Percentiles rank a stretch among this genome's conserved stretches.
Conservation (phyloP, 2,888 invertebrate species). For the Eupithecia exiguata region DNA sequence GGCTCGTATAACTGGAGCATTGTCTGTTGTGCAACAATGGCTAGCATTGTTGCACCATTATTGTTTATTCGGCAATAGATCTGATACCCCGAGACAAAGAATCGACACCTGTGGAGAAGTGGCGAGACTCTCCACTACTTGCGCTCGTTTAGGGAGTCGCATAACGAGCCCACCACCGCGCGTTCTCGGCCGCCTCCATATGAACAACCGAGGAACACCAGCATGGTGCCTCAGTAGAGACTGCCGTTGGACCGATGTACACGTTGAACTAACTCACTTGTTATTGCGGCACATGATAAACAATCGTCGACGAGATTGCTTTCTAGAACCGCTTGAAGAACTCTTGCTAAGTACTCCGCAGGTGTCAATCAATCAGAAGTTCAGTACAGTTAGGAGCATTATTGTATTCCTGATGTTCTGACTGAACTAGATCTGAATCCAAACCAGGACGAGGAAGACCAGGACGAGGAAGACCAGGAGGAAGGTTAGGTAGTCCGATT, state of each 20-base stretch:
- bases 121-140: not conserved
- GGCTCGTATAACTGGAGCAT: constrained; percentile 42
- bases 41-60: constrained; percentile 27
- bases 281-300: not conserved
- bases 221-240: no score
- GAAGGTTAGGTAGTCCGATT: constrained; percentile 24
- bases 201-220: not conserved
- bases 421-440: not conserved
- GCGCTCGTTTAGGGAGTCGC: not conserved
- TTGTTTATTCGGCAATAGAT: constrained; percentile 42
- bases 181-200: not conserved
- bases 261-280: no score
- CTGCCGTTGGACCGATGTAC: no score
- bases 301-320: not conserved
- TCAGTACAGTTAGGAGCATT: no score
- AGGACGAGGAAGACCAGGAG: no score
- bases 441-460: no score
- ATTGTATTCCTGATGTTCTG: not conserved
- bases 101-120: constrained; percentile 14
- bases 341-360: no score
- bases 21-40: constrained; percentile 49
- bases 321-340: not conserved
- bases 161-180: not conserved
- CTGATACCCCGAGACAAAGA: constrained; percentile 34
- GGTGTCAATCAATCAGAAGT: no score